Evolutionary conservation across 2,888 invertebrate genomes (phyloP).

Genomic region (Acholoe squamosa): DNA sequence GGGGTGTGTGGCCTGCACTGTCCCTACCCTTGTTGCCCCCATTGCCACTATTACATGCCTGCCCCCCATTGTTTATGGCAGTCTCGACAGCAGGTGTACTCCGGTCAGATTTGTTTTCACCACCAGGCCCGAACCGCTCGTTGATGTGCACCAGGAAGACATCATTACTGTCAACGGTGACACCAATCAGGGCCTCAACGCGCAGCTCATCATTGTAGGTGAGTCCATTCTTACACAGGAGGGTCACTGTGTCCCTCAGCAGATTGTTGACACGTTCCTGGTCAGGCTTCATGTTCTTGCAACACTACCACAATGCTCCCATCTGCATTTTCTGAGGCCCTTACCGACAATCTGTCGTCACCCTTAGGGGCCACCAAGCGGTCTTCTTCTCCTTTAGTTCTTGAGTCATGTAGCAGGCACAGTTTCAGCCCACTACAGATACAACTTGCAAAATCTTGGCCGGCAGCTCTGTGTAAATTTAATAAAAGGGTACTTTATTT

Average conservation of each 20-base stretch:
- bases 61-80: slow-evolving; percentile 26
- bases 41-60: background rate
- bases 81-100: background rate
- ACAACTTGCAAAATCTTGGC: too few species aligned
- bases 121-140: slow-evolving; percentile 63
- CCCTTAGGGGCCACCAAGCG: background rate
- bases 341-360: background rate
- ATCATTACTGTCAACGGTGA: slow-evolving; percentile 67
- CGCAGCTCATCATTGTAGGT: slow-evolving; percentile 65
- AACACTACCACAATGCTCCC: background rate
- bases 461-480: too few species aligned
- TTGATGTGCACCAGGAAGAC: slow-evolving; percentile 68
- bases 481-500: too few species aligned
- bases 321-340: background rate
- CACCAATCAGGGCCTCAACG: slow-evolving; percentile 66
- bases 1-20: background rate
- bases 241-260: slow-evolving; percentile 67
- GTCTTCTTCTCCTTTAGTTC: background rate
- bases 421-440: background rate
- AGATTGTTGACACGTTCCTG: slow-evolving; percentile 67
- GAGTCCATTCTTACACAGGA: slow-evolving; percentile 68
- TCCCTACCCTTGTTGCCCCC: background rate
- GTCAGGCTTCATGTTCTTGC: slow-evolving; percentile 66
- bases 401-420: background rate
- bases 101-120: slow-evolving; percentile 23